These are phyloP conservation scores for Oncopeltus fasciatus DNA, from an alignment of 1,140 invertebrate species.

Conservation along the genomic window DNA sequence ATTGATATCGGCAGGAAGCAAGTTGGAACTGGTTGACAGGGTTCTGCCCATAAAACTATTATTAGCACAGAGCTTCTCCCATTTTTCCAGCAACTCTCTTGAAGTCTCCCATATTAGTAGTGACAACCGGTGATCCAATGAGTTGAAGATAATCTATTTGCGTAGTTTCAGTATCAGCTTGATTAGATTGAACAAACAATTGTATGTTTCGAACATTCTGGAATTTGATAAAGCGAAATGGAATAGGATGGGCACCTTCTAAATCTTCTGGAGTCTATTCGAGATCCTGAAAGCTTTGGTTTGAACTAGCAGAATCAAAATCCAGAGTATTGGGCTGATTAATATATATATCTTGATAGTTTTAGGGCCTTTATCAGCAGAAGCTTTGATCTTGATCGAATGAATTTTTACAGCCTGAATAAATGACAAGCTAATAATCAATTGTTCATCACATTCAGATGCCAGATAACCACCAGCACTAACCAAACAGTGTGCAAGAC, in stretches of 20 bases:
- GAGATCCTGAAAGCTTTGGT: constrained; percentile 76
- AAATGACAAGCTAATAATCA: constrained; percentile 86
- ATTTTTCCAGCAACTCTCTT: constrained; percentile 86
- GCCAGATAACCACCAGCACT: constrained; percentile 62
- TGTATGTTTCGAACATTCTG: constrained; percentile 95
- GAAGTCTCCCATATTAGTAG: constrained; percentile 91
- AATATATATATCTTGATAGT: constrained; percentile 88
- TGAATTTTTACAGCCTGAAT: constrained; percentile 93
- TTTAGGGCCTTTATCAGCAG: constrained; percentile 81
- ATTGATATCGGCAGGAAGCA: too few species aligned
- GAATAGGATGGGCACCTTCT: constrained; percentile 62
- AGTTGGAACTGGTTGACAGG: too few species aligned
- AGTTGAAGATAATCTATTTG: constrained; percentile 72
- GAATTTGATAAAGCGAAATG: constrained; percentile 91
- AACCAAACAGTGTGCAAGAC: constrained; percentile 56
- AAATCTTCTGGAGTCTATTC: constrained; percentile 68
- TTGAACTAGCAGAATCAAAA: constrained; percentile 82
- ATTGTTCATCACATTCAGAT: constrained; percentile 88
- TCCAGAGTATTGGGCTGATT: constrained; percentile 94
- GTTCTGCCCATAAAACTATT: too few species aligned
- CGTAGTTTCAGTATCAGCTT: constrained; percentile 69
- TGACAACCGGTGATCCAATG: constrained; percentile 75
- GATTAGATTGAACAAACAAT: constrained; percentile 89
- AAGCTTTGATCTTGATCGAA: constrained; percentile 85
- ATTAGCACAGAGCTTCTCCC: constrained; percentile 72